Evolutionary conservation across 2,797 vertebrate species (phyloP).

Genomic region (Myiotriccus ornatus): DNA sequence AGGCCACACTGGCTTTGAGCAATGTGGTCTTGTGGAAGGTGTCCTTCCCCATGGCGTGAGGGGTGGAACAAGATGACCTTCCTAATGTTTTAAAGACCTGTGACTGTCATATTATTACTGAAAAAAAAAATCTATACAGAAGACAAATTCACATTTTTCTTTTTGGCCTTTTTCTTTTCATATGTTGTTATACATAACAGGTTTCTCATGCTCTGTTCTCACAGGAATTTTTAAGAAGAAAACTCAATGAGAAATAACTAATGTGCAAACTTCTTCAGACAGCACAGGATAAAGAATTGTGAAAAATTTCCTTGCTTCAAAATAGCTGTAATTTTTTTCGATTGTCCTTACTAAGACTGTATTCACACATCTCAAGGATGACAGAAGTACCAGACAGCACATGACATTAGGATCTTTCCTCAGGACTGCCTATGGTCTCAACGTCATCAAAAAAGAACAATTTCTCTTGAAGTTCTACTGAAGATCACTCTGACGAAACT

Average conservation of each 20-base stretch:
- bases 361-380: background rate
- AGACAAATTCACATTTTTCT: background rate
- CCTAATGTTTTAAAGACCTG: background rate
- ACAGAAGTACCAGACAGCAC: background rate
- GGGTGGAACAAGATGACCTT: background rate
- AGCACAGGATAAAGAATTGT: background rate
- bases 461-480: background rate
- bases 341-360: background rate
- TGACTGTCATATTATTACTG: background rate
- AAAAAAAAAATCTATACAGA: background rate
- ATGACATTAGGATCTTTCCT: background rate
- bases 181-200: background rate
- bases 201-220: background rate
- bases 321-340: background rate
- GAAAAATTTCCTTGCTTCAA: background rate
- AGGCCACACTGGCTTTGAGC: background rate
- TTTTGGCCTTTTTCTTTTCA: background rate
- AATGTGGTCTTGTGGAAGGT: background rate
- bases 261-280: background rate
- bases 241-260: background rate
- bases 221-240: background rate
- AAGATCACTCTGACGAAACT: background rate
- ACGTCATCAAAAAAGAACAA: background rate
- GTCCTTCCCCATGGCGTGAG: background rate
- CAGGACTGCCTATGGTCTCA: background rate